These are phyloP conservation scores for Uropetala carovei DNA, from an alignment of 2,888 invertebrate species.

Conservation along the genomic window DNA sequence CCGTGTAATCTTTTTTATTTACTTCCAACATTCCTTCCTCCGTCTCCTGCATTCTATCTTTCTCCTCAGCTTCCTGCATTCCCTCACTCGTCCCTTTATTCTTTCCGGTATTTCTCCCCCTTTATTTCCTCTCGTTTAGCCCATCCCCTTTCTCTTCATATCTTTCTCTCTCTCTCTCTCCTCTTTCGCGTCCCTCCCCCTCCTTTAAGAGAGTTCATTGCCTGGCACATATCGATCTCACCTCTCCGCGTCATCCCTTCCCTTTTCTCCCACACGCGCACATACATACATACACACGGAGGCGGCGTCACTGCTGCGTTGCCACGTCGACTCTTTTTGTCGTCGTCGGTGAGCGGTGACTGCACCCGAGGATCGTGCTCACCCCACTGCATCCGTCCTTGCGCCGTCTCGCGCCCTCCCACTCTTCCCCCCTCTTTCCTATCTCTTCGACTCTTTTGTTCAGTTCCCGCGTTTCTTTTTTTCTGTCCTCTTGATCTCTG, in stretches of 20 bases:
- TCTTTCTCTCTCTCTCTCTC: background rate
- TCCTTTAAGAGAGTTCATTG: slow-evolving; percentile 1
- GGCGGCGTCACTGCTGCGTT: background rate
- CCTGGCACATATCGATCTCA: slow-evolving; percentile 47
- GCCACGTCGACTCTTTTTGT: slow-evolving; percentile 6
- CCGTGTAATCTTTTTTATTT: too few species aligned
- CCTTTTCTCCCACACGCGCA: background rate
- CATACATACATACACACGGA: background rate
- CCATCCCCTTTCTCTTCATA: too few species aligned
- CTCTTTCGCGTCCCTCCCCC: background rate
- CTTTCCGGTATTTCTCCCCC: too few species aligned
- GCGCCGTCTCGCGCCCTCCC: background rate
- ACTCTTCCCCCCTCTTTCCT: background rate
- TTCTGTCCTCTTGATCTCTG: background rate
- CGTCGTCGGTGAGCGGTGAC: background rate
- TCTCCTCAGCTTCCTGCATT: too few species aligned
- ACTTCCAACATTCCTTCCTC: too few species aligned
- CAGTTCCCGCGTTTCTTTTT: background rate
- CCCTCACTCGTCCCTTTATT: too few species aligned
- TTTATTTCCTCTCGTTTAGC: too few species aligned
- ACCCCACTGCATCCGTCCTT: slow-evolving; percentile 42
- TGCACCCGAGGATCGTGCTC: background rate
- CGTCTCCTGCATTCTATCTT: too few species aligned
- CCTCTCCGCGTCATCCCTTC: background rate
- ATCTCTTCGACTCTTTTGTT: background rate